phyloP scores from a whole-genome alignment of 2,113 vertebrate species.

The Phylloscopus trochilus region DNA sequence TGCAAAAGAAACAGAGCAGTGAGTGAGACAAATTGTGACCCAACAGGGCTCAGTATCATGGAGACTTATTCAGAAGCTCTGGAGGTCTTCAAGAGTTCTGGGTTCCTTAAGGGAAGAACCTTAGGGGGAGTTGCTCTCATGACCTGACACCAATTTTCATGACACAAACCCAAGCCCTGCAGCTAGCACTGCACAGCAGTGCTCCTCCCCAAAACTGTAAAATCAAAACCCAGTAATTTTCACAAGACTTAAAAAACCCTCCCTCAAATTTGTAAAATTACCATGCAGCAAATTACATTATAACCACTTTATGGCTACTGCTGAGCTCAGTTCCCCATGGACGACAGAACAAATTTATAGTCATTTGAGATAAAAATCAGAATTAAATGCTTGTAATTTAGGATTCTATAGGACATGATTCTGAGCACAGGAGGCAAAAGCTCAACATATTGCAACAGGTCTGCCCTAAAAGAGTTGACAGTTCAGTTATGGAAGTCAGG shows the following conservation, averaged over 20 bases:
- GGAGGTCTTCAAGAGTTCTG: not conserved
- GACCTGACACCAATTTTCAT: not conserved
- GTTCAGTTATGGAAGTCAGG: not conserved
- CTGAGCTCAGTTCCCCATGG: not conserved
- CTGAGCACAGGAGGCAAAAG: not conserved
- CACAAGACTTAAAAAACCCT: not conserved
- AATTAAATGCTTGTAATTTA: not conserved
- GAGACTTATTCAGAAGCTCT: not conserved
- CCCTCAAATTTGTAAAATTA: not conserved
- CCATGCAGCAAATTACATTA: not conserved
- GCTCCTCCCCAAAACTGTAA: not conserved
- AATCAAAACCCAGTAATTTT: not conserved
- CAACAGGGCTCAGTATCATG: not conserved
- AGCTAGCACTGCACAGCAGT: not conserved
- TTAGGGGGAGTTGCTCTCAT: not conserved
- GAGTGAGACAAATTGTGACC: not conserved
- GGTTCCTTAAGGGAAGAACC: not conserved
- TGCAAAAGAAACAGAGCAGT: not conserved
- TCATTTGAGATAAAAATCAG: not conserved
- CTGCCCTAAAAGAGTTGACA: not conserved
- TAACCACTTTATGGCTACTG: not conserved
- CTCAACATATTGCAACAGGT: not conserved
- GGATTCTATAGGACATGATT: not conserved
- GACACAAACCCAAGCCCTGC: not conserved
- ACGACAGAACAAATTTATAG: not conserved